A percentile compares a stretch with the other conserved stretches of the same genome.
Conservation (phyloP, 2,113 vertebrate species). For the Mesocricetus auratus region DNA sequence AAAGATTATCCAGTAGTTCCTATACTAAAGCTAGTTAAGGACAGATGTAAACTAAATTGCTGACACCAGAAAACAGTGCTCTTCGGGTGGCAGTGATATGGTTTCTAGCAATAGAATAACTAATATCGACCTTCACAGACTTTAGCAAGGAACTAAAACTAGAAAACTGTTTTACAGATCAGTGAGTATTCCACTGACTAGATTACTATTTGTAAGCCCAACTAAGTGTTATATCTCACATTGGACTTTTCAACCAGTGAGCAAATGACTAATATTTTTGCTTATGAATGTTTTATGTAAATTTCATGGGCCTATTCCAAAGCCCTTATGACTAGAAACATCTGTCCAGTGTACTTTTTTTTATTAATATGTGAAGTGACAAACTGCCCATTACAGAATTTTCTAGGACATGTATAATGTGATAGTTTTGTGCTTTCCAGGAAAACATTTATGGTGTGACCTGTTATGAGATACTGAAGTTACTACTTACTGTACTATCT, state of each 20-base stretch:
- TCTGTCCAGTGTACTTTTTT: conserved; percentile 72
- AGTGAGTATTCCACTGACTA: conserved; percentile 68
- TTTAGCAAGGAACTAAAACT: conserved; percentile 45
- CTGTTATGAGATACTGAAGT: conserved; percentile 75
- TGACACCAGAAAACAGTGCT: not conserved
- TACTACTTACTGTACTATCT: conserved; percentile 82
- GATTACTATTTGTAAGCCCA: conserved; percentile 70
- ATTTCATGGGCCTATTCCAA: conserved; percentile 74
- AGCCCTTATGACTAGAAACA: conserved; percentile 79
- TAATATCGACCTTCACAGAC: conserved; percentile 50
- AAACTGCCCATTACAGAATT: conserved; percentile 68
- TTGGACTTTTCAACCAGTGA: conserved; percentile 74
- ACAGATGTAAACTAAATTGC: not conserved
- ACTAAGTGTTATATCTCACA: conserved; percentile 63
- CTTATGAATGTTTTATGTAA: conserved; percentile 80
- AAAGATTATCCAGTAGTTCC: not conserved
- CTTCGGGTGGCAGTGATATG: not conserved
- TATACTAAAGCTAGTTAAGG: not conserved
- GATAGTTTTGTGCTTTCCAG: conserved; percentile 78
- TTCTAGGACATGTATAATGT: conserved; percentile 57
- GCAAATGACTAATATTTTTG: conserved; percentile 78
- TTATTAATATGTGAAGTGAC: conserved; percentile 35
- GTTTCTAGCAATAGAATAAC: conserved; percentile 33
- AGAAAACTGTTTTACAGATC: conserved; percentile 65
- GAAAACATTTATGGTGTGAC: conserved; percentile 78